Evolutionary conservation across 2,113 vertebrate species (phyloP).

Genomic region (Triplophysa tibetana): DNA sequence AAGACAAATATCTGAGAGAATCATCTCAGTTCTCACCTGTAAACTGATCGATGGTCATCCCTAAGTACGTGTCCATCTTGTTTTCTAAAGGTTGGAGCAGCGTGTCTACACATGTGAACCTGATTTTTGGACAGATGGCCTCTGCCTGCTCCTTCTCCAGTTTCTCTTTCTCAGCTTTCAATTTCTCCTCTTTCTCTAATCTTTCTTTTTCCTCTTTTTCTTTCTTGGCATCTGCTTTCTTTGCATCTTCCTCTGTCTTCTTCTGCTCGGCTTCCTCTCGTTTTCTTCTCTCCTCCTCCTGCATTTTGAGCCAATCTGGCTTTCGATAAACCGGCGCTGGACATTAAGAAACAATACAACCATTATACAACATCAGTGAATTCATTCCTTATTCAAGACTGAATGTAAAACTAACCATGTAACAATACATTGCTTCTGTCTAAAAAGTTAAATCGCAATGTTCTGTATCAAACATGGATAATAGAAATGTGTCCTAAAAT

Average conservation of each 20-base stretch:
- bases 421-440: no score
- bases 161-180: conserved; percentile 65
- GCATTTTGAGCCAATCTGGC: conserved; percentile 61
- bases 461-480: no score
- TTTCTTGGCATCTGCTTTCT: conserved; percentile 67
- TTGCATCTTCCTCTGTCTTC: conserved; percentile 66
- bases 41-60: conserved; percentile 79
- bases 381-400: no score
- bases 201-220: conserved; percentile 72
- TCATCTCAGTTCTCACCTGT: conserved; percentile 71
- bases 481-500: no score
- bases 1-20: no score
- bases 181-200: conserved; percentile 48
- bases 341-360: not conserved
- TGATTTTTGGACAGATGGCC: conserved; percentile 52
- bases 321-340: conserved; percentile 69
- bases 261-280: conserved; percentile 64
- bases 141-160: conserved; percentile 52
- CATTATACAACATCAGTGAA: not conserved
- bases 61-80: conserved; percentile 61
- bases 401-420: no score
- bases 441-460: no score
- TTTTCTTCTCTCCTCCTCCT: conserved; percentile 34
- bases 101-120: conserved; percentile 57
- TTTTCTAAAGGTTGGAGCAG: conserved; percentile 71